phyloP scores from a whole-genome alignment of 1,140 invertebrate species.

The Drosophila sp. region DNA sequence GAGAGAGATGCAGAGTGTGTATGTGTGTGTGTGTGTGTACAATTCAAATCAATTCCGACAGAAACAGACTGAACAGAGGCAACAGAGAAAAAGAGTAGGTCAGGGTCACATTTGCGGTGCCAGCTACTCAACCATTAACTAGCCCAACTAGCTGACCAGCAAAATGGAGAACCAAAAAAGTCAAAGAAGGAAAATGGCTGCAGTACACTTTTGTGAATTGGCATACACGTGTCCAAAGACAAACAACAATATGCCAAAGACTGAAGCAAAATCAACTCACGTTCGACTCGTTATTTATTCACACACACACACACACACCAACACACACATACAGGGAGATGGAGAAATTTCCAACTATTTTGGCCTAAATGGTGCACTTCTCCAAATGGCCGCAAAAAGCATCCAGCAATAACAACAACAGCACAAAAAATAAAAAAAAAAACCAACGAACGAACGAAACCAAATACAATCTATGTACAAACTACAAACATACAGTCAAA shows the following conservation, averaged over 20 bases:
- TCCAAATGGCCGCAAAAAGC: conserved; percentile 53
- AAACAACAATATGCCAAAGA: conserved; percentile 16
- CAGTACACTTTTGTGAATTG: conserved; percentile 15
- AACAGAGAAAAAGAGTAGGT: conserved; percentile 44
- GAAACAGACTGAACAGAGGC: conserved; percentile 2
- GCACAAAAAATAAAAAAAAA: conserved; percentile 20
- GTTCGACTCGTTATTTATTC: conserved; percentile 66
- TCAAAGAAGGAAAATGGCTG: conserved; percentile 6
- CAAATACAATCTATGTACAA: conserved; percentile 16
- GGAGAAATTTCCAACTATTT: conserved; percentile 34
- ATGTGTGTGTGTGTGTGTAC: conserved; percentile 17
- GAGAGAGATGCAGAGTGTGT: conserved; percentile 5
- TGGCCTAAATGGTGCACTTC: conserved; percentile 69
- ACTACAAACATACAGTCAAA: conserved; percentile 46
- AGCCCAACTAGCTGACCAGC: conserved; percentile 36
- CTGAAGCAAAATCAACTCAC: conserved; percentile 63
- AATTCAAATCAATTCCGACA: conserved; percentile 56
- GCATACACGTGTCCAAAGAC: conserved; percentile 5
- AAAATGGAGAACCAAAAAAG: conserved; percentile 41
- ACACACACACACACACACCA: conserved; percentile 29
- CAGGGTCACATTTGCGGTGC: conserved; percentile 47
- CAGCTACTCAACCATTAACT: conserved; percentile 43
- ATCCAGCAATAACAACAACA: conserved; percentile 39
- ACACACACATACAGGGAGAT: conserved; percentile 16
- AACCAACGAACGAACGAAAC: conserved; percentile 16